Base-by-base conservation (phyloP, 1,140 invertebrate genomes). In the Ridgeia piscesae region DNA sequence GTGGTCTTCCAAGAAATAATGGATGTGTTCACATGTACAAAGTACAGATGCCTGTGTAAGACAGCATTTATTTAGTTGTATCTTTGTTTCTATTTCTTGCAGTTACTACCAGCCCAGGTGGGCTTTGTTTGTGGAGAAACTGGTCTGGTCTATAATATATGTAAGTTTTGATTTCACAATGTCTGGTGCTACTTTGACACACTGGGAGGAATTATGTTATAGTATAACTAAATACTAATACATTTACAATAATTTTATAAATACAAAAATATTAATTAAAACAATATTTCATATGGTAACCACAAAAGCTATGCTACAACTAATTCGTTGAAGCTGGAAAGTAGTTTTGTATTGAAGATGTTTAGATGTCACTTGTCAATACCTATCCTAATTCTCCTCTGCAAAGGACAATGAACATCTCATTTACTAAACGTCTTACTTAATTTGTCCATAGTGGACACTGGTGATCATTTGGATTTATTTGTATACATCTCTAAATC, bases 61-160 rank as follows among this genome's bases (percentile, higher is more conserved):
- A 2, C 11, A 21, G 27, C 11, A 77, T 77, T 77, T 2, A 77
- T 77, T 77, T 21, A 31, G 17, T 31, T 77, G 58, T 77, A 42
- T 4, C 58, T 21, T 21, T 21, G 27, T 2, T 77, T 77, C 17
- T 14, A 14, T 77, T 93, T 89, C 14, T 94, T 94, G 88, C 94
- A 95, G 95, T 58, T 98, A 97, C 94, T 98, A 97, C 94, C 95
- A 96, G 92, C 97, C 97, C 14, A 95, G 98, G 92, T 98, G 98
- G 98, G 77, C 95, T 2, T 93, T 97, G 48, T 98, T 98, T 94
- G 94, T 98, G 0, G 93, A 94, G 58, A 17, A 77, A 31, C 58
- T 77, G 58, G 58, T 77, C 58, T 77, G 58, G 58, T 77, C 58
- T 21, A 77, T 77, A 77, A 77, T 77, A 77, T 21, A 77, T 77